Percentiles rank a stretch among this genome's conserved stretches.
Conservation (phyloP, 1,140 invertebrate species). For the Sarcophaga peregrina region DNA sequence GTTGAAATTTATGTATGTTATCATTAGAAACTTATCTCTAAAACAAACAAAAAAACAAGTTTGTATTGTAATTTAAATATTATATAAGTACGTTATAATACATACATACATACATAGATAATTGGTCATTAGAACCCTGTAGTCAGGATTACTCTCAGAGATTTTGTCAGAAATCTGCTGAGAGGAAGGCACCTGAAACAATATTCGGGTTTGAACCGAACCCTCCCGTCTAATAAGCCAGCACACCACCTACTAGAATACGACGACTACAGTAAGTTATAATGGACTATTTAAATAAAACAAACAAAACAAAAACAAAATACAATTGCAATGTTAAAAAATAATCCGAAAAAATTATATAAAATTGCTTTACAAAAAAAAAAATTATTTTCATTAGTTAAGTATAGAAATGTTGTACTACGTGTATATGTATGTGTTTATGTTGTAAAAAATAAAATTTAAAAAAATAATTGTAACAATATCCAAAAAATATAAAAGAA, state of each 20-base stretch:
- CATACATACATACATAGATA: too few species aligned
- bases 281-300: background rate
- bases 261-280: too few species aligned
- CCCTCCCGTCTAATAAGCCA: too few species aligned
- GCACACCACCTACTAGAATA: too few species aligned
- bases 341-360: background rate
- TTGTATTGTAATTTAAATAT: constrained; percentile 14
- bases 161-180: too few species aligned
- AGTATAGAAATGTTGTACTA: background rate
- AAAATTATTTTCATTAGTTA: background rate
- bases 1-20: background rate
- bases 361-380: constrained; percentile 16
- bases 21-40: background rate
- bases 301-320: background rate
- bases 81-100: background rate
- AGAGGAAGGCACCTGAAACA: too few species aligned
- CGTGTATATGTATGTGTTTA: background rate
- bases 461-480: too few species aligned
- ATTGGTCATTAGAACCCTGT: too few species aligned
- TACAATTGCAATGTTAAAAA: background rate
- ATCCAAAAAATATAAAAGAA: too few species aligned
- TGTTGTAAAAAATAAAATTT: background rate
- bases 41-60: too few species aligned
- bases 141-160: too few species aligned
- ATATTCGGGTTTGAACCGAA: too few species aligned